Base-by-base conservation (phyloP, 2,113 vertebrate species). In the Triplophysa dalaica region DNA sequence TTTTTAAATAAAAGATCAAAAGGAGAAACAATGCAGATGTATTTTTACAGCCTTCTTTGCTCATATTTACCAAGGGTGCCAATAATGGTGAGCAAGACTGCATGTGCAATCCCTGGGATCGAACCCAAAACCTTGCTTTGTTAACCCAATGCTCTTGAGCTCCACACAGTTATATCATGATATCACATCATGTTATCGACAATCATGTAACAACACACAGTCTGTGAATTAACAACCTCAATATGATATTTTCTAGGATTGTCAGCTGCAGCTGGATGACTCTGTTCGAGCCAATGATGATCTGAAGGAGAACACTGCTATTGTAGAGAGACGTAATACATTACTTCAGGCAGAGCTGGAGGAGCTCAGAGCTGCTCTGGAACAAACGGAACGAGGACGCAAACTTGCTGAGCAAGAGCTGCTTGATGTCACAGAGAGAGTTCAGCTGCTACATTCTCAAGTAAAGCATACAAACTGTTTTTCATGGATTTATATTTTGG, bases 401-500 rank as follows among this genome's bases (percentile, higher is more conserved):
- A 94, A 93, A 66, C 60, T 94, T 85, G 92, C 92, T 0, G 94
- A 95, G 82, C 92, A 93, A 82, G 94, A 94, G 80, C 86, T 95
- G 8, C 84, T 94, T 0, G 95, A 96, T 65, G 93, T 94, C 83
- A 94, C 88, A 0, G 95, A 97, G 87, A 91, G 95, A 56, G 95
- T 97, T 78, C 95, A 97, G 88, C 92, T 96, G 4, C 93, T 97
- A 66, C 95, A 96, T 83, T 94, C 95, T 0, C 95, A 96, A 91
- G 95, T 94, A 81, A 52, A 33, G 14, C 19, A 21, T 5, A n/a
- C 17, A 21, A 58, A 21, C 54, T 29, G 11, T 38, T 10, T 12
- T 33, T 60, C 26, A 21, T 48, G 7, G 2, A 68, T 48, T n/a
- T 14, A 43, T 83, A 24, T 41, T 21, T 13, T 26, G 41, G 21